These are phyloP conservation scores for Drosophila parthenogenetica DNA, from an alignment of 2,888 invertebrate species.

Conservation along the genomic window DNA sequence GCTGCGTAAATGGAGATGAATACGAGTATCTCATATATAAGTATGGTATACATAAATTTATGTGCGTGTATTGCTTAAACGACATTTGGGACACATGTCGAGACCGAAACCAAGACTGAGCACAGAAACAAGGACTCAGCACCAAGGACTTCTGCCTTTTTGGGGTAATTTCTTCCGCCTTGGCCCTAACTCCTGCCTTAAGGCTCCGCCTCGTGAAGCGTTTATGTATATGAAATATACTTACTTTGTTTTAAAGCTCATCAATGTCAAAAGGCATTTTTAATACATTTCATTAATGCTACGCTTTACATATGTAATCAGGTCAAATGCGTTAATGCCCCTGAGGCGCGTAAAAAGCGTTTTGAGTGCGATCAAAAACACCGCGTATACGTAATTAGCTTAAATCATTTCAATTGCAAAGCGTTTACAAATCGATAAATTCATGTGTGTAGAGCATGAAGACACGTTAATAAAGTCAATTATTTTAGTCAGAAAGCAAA, in stretches of 20 bases:
- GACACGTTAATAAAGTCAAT: constrained; percentile 23
- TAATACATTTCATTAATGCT: constrained; percentile 60
- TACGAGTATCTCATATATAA: constrained; percentile 30
- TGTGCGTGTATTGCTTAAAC: constrained; percentile 40
- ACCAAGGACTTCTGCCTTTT: too few relatives aligned
- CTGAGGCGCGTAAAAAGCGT: background rate
- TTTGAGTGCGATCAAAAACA: background rate
- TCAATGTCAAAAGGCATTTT: constrained; percentile 71
- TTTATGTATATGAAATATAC: constrained; percentile 38
- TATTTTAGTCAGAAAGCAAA: background rate
- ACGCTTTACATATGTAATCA: constrained; percentile 44
- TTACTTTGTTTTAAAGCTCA: constrained; percentile 55
- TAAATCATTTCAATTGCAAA: constrained; percentile 6
- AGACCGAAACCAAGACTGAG: background rate
- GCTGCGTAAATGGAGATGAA: constrained; percentile 52
- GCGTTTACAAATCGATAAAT: background rate
- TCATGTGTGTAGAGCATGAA: background rate
- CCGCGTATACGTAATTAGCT: constrained; percentile 28
- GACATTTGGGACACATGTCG: constrained; percentile 43
- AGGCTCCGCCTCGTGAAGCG: constrained; percentile 9
- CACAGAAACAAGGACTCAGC: constrained; percentile 14
- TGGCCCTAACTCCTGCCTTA: background rate
- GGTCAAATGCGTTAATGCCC: constrained; percentile 29
- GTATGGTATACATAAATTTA: constrained; percentile 39
- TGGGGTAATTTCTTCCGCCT: background rate